Conservation (phyloP, 2,113 vertebrate species). For the Erythrocercus mccallii region DNA sequence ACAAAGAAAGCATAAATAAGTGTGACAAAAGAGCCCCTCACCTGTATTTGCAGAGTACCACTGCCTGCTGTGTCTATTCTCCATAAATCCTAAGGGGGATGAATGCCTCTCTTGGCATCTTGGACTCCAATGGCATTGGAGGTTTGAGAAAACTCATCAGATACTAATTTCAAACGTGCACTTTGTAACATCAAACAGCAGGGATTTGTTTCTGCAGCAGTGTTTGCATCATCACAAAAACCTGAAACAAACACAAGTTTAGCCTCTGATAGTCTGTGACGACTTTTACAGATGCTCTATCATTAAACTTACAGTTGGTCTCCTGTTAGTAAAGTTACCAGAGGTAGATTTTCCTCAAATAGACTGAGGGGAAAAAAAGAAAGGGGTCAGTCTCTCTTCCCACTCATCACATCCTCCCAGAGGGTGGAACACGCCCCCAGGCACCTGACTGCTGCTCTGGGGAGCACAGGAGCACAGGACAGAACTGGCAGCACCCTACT, state of each 20-base stretch:
- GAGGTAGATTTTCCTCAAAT: conserved; percentile 41
- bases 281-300: not conserved
- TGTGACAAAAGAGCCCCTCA: not conserved
- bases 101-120: not conserved
- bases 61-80: not conserved
- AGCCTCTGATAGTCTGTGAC: not conserved
- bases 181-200: not conserved
- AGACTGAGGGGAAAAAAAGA: not conserved
- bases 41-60: not conserved
- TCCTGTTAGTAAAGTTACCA: conserved; percentile 6
- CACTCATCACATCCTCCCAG: not conserved
- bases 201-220: not conserved
- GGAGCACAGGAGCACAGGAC: not conserved
- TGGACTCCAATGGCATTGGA: not conserved
- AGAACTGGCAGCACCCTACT: not conserved
- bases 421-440: not conserved
- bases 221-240: not conserved
- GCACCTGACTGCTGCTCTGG: not conserved
- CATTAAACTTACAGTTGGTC: not conserved
- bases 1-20: not conserved
- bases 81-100: not conserved
- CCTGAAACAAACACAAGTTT: not conserved
- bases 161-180: not conserved
- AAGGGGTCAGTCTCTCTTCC: not conserved
- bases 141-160: not conserved